A percentile compares a stretch with the other conserved stretches of the same genome.
These are phyloP conservation scores for Cataglyphis albicans DNA, from an alignment of 2,888 invertebrate species.

Conservation along the genomic window DNA sequence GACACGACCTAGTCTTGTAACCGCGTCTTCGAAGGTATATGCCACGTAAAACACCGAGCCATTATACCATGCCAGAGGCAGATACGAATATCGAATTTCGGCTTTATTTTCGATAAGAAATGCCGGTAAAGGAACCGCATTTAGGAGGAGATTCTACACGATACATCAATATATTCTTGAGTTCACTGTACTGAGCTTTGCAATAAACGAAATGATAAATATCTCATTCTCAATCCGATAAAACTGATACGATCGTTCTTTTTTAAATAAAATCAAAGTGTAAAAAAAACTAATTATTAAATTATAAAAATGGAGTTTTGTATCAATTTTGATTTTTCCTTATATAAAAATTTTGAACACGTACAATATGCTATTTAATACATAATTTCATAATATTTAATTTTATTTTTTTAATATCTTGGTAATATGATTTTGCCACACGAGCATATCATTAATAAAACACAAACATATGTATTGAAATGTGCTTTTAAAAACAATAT, in stretches of 20 bases:
- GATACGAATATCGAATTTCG: constrained; percentile 38
- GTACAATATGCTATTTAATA: neutral
- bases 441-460: neutral
- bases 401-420: neutral
- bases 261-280: neutral
- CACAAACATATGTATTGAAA: neutral
- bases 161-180: constrained; percentile 17
- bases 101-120: constrained; percentile 36
- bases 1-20: constrained; percentile 45
- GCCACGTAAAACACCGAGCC: constrained; percentile 37
- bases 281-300: neutral
- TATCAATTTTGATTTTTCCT: neutral
- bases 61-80: constrained; percentile 17
- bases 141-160: neutral
- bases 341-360: neutral
- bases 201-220: constrained; percentile 6
- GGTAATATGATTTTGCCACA: neutral
- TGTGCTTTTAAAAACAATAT: constrained; percentile 16
- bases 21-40: constrained; percentile 37
- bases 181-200: neutral
- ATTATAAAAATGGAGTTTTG: neutral
- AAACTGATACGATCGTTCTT: neutral
- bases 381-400: neutral
- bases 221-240: constrained; percentile 23
- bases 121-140: neutral